Conservation (phyloP, 2,113 vertebrate genomes). For the Climacteris rufus region DNA sequence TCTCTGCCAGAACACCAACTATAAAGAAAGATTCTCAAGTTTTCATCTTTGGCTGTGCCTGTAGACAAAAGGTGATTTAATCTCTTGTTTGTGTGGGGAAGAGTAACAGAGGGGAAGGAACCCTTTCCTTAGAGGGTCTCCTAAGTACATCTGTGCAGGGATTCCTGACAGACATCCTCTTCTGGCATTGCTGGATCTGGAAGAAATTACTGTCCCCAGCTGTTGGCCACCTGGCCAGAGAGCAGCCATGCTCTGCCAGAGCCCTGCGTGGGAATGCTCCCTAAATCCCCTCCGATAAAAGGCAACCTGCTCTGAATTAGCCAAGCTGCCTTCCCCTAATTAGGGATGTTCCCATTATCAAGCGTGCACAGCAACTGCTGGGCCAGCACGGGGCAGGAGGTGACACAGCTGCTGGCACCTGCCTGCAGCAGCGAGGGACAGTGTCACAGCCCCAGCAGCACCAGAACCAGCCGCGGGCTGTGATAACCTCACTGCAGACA, state of each 20-base stretch:
- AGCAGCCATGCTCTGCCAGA: not conserved
- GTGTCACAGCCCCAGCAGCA: not conserved
- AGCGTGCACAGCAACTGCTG: not conserved
- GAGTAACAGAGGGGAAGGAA: not conserved
- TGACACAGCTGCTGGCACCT: not conserved
- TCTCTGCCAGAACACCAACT: not conserved
- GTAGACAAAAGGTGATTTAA: not conserved
- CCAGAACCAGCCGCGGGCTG: not conserved
- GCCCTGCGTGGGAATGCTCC: not conserved
- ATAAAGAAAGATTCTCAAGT: not conserved
- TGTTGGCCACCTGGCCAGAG: not conserved
- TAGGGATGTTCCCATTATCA: not conserved
- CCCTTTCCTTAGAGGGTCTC: not conserved
- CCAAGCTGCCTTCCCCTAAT: not conserved
- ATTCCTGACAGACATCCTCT: not conserved
- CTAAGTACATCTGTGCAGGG: not conserved
- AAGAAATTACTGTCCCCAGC: slow-evolving; percentile 49
- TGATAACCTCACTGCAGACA: not conserved
- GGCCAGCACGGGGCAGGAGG: not conserved
- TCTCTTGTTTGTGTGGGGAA: not conserved
- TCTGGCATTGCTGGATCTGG: not conserved
- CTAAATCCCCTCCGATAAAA: not conserved
- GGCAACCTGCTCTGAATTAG: not conserved
- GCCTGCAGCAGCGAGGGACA: not conserved
- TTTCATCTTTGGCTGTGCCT: not conserved